Base-by-base conservation (phyloP, 2,888 invertebrate species). In the Drosophila barbarae region DNA sequence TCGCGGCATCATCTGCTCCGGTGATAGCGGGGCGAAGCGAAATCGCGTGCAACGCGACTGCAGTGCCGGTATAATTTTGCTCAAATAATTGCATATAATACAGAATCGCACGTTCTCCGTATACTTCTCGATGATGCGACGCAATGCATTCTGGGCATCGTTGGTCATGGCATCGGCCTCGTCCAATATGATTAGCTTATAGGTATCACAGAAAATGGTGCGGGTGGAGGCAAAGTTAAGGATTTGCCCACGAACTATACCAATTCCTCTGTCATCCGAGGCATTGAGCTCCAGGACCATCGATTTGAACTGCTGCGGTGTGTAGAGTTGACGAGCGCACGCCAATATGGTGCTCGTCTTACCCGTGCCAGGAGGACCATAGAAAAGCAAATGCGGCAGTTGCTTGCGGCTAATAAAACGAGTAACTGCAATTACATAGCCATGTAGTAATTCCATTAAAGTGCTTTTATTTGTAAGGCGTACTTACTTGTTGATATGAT, bases 121-220 rank as follows among this genome's bases (percentile, higher is more conserved):
- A 88, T 97, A 99, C 89, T 99, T 99, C 90, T 99, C 99, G 87
- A 99, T 98, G 80, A 99, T 96, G 92, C 98, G 93, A 77, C 98
- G 91, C 1, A 98, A 91, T 30, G 99, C 99, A 92, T 99, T 99
- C 89, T 99, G 99, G 1, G 99, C 99, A 92, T 99, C 99, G 89
- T 96, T 95, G 0, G 99, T 99, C 99, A 99, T 99, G 0, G 98
- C 98, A 92, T 99, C 99, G 0, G 99, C 99, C 91, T 99, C 99
- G 91, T 99, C 99, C 23, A 99, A 91, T 74, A 99, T 98, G 41
- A 99, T 96, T 38, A 99, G 90, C 88, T 99, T 99, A 75, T 96
- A 98, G 0, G 97, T 96, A 49, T 95, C 94, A 90, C 95, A 96
- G 87, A 98, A 98, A 83, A 98, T 96, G 6, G 98, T 97, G 86